These are phyloP conservation scores for Sinocyclocheilus anophthalmus DNA, from an alignment of 2,113 vertebrate species.

Conservation along the genomic window DNA sequence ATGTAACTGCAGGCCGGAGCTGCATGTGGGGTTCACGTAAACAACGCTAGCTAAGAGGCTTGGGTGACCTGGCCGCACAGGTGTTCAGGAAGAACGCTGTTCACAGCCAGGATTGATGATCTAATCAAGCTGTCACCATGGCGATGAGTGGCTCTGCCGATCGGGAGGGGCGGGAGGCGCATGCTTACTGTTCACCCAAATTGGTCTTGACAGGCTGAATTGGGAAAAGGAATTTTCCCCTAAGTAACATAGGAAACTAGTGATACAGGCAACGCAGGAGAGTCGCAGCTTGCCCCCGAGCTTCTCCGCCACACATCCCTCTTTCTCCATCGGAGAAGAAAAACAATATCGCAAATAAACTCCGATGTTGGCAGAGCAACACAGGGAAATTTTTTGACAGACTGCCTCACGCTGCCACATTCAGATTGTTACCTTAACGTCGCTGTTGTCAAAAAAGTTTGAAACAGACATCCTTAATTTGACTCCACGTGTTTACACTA, in stretches of 20 bases:
- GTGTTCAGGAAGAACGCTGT: conserved; percentile 91
- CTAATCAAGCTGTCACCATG: conserved; percentile 94
- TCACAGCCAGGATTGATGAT: conserved; percentile 90
- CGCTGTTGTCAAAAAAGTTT: conserved; percentile 17
- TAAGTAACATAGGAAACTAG: conserved; percentile 92
- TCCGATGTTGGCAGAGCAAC: conserved; percentile 47
- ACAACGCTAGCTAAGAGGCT: conserved; percentile 85
- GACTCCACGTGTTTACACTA: conserved; percentile 19
- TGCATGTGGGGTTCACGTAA: conserved; percentile 75
- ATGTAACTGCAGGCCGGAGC: conserved; percentile 77
- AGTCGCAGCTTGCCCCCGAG: conserved; percentile 13
- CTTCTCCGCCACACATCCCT: conserved; percentile 15
- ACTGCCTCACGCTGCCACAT: background rate
- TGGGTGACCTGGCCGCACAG: conserved; percentile 87
- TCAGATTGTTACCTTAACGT: background rate
- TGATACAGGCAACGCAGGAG: conserved; percentile 65
- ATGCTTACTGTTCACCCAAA: conserved; percentile 92
- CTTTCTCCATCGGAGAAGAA: background rate
- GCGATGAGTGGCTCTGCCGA: conserved; percentile 83
- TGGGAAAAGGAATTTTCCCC: conserved; percentile 87
- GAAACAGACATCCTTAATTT: conserved; percentile 1
- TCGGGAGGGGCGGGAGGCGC: conserved; percentile 70
- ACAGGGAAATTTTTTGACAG: conserved; percentile 14
- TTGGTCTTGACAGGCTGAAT: conserved; percentile 92
- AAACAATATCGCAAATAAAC: conserved; percentile 32